Percentiles rank a stretch among this genome's conserved stretches.
These are phyloP conservation scores for Ancistrus triradiatus DNA, from an alignment of 2,113 vertebrate genomes.

Conservation along the genomic window DNA sequence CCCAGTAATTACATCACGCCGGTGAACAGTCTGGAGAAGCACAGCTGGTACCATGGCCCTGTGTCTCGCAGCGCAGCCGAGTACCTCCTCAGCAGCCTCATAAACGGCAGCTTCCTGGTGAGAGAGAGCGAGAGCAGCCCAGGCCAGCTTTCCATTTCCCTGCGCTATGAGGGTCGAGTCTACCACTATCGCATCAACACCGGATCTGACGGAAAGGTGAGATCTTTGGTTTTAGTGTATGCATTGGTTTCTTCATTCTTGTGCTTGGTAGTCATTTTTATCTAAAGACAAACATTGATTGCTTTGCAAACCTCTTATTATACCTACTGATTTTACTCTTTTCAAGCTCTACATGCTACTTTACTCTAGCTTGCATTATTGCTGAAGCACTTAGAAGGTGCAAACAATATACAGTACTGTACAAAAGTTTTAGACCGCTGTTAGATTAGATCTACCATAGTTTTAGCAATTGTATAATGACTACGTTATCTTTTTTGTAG, in stretches of 20 bases:
- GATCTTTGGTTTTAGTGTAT: background rate
- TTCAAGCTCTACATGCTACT: too few relatives aligned
- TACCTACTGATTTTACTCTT: too few relatives aligned
- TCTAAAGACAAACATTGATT: background rate
- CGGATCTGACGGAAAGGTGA: conserved; percentile 87
- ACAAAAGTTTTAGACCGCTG: too few relatives aligned
- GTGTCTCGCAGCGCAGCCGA: conserved; percentile 95
- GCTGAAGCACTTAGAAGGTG: too few relatives aligned
- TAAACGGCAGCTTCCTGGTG: conserved; percentile 97
- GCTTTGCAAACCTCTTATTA: background rate
- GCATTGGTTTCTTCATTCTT: too few relatives aligned
- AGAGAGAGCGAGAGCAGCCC: conserved; percentile 98
- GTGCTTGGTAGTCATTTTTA: background rate
- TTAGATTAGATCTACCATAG: too few relatives aligned
- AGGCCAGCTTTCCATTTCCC: conserved; percentile 93
- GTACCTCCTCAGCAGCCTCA: conserved; percentile 93
- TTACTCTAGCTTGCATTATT: too few relatives aligned
- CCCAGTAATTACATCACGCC: conserved; percentile 99
- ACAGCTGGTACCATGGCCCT: conserved; percentile 97
- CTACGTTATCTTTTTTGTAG: too few relatives aligned
- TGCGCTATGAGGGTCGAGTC: conserved; percentile 94
- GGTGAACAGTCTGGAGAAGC: conserved; percentile 97
- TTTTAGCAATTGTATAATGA: too few relatives aligned
- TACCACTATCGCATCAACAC: conserved; percentile 99
- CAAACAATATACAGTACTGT: too few relatives aligned